These are phyloP conservation scores for Salvelinus fontinalis DNA, from an alignment of 2,113 vertebrate genomes.

Conservation along the genomic window DNA sequence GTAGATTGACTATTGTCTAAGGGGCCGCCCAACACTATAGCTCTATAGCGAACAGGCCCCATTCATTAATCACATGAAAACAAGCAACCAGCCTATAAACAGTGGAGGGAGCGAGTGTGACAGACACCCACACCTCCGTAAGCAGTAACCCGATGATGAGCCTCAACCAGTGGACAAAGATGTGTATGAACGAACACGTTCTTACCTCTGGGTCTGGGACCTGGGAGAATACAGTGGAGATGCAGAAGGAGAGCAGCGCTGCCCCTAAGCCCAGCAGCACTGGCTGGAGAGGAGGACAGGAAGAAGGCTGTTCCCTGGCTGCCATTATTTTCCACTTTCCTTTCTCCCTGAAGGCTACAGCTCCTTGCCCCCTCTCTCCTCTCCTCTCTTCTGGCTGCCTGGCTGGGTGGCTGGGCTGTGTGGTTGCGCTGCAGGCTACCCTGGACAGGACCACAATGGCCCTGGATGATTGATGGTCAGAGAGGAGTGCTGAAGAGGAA, in stretches of 20 bases:
- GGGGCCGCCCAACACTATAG: background rate
- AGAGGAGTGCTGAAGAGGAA: conserved; percentile 31
- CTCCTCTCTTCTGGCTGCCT: conserved; percentile 38
- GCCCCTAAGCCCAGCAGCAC: conserved; percentile 59
- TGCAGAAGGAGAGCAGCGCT: conserved; percentile 70
- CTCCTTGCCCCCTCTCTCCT: conserved; percentile 24
- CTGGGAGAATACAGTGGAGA: conserved; percentile 71
- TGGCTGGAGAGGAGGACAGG: conserved; percentile 50
- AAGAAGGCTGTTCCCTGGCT: conserved; percentile 55
- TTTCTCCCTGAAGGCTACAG: conserved; percentile 40
- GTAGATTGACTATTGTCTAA: background rate
- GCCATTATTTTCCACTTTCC: conserved; percentile 65
- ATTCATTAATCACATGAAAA: conserved; percentile 18
- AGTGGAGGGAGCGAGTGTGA: background rate
- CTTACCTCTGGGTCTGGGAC: conserved; percentile 81
- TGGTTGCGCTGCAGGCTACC: background rate
- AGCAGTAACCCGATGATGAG: conserved; percentile 26
- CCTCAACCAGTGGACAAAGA: conserved; percentile 38
- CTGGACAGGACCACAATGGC: conserved; percentile 65
- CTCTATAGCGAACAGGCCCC: conserved; percentile 9
- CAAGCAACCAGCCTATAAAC: background rate
- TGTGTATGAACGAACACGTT: conserved; percentile 11
- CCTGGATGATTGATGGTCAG: conserved; percentile 66
- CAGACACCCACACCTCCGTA: conserved; percentile 13
- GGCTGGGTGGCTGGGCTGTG: conserved; percentile 9